Base-by-base conservation (phyloP, 2,113 vertebrate species). In the Vombatus ursinus region DNA sequence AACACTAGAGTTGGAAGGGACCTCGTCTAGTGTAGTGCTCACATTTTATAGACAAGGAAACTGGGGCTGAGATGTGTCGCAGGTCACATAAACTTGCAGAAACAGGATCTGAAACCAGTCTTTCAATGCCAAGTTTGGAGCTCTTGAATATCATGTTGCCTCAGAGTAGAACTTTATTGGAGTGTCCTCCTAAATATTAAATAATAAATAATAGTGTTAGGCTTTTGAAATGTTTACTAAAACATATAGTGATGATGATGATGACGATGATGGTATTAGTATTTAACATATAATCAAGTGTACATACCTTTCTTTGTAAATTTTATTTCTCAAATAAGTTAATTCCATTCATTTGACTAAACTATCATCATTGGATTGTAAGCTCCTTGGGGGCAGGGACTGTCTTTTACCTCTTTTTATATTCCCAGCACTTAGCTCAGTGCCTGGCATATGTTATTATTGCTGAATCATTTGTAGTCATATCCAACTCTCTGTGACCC, bases 1-100 rank as follows among this genome's bases (percentile, higher is more conserved):
- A 90, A 16, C 93, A 68, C 50, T 61, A 93, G 49, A 57, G 9
- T 31, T 53, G 90, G 91, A 91, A 90, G 92, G 26, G 28, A 4
- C 28, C 11, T 53, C 48, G 8, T 53, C 92, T 77, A 92, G 31
- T 93, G 8, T 10, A 44, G n/a, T 95, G 91, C 47, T 94, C 49
- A 52, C 68, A 31, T 52, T 84, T 93, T 90, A 54, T 6, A 44
- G 23, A 93, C 50, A 37, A n/a, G 93, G 52, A 94, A 97, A 44
- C 37, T 57, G 25, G 31, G 31, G 14, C 14, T n/a, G 31, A 68
- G 61, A 68, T n/a, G 3, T 37, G 68, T 22, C 26, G 5, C 19
- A 84, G n/a, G 68, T 84, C 68, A 44, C n/a, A 44, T 84, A 44
- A 84, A 1, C 37, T 22, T 19, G 16, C 4, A 84, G 37, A 84